These are phyloP conservation scores for Trichonephila clavipes DNA, from an alignment of 1,140 invertebrate genomes.

Conservation along the genomic window DNA sequence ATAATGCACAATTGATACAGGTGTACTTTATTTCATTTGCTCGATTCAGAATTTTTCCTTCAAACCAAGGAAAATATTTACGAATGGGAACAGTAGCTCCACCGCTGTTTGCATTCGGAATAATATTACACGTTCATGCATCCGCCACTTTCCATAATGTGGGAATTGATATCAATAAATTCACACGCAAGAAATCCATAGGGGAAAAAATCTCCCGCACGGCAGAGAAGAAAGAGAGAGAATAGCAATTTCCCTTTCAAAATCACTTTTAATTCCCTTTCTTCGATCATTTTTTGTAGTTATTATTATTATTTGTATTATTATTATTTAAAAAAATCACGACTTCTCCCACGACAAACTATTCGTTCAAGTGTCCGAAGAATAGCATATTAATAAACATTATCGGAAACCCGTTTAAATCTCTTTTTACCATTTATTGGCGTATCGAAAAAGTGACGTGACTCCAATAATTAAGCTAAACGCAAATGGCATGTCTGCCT, in stretches of 20 bases:
- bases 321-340: slow-evolving; percentile 46
- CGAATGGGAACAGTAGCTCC: neutral
- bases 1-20: too few relatives aligned
- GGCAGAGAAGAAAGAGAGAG: neutral
- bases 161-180: slow-evolving; percentile 17
- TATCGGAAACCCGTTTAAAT: slow-evolving; percentile 68
- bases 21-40: too few relatives aligned
- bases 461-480: slow-evolving; percentile 49
- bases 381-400: slow-evolving; percentile 63
- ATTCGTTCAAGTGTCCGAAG: neutral
- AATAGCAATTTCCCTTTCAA: neutral
- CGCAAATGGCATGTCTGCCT: slow-evolving; percentile 28
- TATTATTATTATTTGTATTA: too few relatives aligned
- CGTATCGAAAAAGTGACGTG: slow-evolving; percentile 35
- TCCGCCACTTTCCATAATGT: neutral
- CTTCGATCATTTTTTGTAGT: neutral
- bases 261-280: neutral
- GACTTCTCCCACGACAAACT: neutral
- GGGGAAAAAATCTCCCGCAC: neutral
- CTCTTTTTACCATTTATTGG: slow-evolving; percentile 57
- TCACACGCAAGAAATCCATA: neutral
- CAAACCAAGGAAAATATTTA: neutral
- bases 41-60: too few relatives aligned
- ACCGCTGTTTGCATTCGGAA: neutral
- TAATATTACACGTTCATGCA: neutral